Evolutionary conservation across 2,797 vertebrate genomes (phyloP).

Genomic region (Triplophysa yarkandensis): DNA sequence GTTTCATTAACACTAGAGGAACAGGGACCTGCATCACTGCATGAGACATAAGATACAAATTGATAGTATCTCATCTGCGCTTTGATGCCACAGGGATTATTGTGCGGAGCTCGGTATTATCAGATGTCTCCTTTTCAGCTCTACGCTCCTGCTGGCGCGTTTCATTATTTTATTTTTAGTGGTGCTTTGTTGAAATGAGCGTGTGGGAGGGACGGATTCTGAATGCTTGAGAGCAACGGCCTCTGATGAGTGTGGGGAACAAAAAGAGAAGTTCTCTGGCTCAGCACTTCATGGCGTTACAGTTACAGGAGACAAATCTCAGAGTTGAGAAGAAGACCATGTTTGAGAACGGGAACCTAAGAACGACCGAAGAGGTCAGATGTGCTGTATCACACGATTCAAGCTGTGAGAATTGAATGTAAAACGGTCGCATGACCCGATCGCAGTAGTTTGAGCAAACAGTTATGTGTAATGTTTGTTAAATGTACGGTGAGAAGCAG

Average conservation of each 20-base stretch:
- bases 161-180: slow-evolving; percentile 29
- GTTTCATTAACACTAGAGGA: slow-evolving; percentile 1
- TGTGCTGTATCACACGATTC: neutral
- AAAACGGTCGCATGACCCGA: neutral
- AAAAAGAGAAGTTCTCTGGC: neutral
- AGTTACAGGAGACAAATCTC: slow-evolving; percentile 6
- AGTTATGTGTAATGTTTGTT: too few relatives aligned
- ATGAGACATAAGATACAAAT: neutral
- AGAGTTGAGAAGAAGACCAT: neutral
- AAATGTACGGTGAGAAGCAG: too few relatives aligned
- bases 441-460: too few relatives aligned
- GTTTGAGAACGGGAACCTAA: neutral
- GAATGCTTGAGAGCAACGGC: slow-evolving; percentile 6
- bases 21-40: slow-evolving; percentile 1
- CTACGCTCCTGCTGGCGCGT: neutral
- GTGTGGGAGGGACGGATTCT: slow-evolving; percentile 26
- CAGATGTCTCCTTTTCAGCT: slow-evolving; percentile 3
- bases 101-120: slow-evolving; percentile 7
- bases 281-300: neutral
- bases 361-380: neutral
- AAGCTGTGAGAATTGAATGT: neutral
- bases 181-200: slow-evolving; percentile 9
- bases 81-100: slow-evolving; percentile 9
- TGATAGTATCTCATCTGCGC: neutral
- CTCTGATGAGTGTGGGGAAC: neutral